Percentiles rank a stretch among this genome's conserved stretches.
Conservation (phyloP, 2,797 vertebrate genomes). For the Dendrocincla tyrannina region DNA sequence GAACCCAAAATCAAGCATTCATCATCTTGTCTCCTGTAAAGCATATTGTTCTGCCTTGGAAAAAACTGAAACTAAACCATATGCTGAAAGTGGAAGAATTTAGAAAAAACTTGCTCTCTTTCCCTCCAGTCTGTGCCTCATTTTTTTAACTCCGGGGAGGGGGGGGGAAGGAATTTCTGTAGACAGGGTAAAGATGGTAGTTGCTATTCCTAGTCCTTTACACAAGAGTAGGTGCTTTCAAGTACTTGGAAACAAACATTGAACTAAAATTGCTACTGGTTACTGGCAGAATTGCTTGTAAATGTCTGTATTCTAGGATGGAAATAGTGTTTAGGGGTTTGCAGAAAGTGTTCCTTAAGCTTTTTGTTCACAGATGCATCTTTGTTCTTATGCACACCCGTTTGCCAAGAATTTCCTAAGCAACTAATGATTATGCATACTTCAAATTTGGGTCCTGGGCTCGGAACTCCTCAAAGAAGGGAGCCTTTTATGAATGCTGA, state of each 20-base stretch:
- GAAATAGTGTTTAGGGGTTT: slow-evolving; percentile 37
- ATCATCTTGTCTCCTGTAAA: neutral
- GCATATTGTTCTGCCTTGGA: neutral
- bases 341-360: slow-evolving; percentile 13
- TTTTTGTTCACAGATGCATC: slow-evolving; percentile 53
- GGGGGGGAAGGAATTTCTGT: neutral
- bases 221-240: slow-evolving; percentile 33
- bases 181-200: neutral
- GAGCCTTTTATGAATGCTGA: neutral
- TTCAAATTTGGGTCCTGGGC: neutral
- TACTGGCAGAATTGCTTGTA: slow-evolving; percentile 25
- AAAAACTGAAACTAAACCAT: neutral
- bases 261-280: slow-evolving; percentile 51
- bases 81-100: neutral
- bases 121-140: neutral
- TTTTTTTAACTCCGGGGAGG: neutral
- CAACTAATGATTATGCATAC: neutral
- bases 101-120: neutral
- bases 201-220: neutral
- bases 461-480: neutral
- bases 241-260: slow-evolving; percentile 9
- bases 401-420: slow-evolving; percentile 43
- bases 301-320: neutral
- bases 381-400: neutral
- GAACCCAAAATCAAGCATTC: slow-evolving; percentile 12